phyloP scores from a whole-genome alignment of 1,140 invertebrate genomes.

The Myzus persicae region DNA sequence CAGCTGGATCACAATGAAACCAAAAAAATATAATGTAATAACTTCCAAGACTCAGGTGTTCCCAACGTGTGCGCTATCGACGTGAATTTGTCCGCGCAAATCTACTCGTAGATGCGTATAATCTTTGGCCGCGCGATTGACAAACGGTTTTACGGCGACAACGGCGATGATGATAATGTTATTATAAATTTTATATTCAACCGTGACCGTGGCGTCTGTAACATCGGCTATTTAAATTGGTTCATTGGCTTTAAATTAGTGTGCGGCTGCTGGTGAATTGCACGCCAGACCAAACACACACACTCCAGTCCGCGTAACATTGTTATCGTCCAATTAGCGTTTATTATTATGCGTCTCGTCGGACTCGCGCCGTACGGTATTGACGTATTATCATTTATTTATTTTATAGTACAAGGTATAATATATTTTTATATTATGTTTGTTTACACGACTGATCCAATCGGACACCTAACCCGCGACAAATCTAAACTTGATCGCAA shows the following conservation, averaged over 20 bases:
- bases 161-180: background rate
- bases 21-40: conserved; percentile 26
- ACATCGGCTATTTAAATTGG: conserved; percentile 35
- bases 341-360: conserved; percentile 7
- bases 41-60: background rate
- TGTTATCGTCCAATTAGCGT: background rate
- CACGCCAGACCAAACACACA: conserved; percentile 21
- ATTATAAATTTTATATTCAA: background rate
- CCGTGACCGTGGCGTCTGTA: conserved; percentile 15
- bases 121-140: background rate
- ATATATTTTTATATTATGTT: too few relatives aligned
- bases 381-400: too few relatives aligned
- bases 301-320: background rate
- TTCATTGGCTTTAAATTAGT: conserved; percentile 33
- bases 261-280: background rate
- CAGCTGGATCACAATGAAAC: conserved; percentile 38
- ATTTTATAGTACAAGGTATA: too few relatives aligned
- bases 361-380: background rate
- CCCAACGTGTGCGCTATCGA: background rate
- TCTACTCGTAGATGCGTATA: background rate
- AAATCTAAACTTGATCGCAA: background rate
- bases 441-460: background rate
- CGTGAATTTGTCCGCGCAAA: background rate
- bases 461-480: background rate
- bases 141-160: background rate